A percentile compares a stretch with the other conserved stretches of the same genome.
phyloP scores from a whole-genome alignment of 2,797 vertebrate genomes.

The Amblyraja radiata region DNA sequence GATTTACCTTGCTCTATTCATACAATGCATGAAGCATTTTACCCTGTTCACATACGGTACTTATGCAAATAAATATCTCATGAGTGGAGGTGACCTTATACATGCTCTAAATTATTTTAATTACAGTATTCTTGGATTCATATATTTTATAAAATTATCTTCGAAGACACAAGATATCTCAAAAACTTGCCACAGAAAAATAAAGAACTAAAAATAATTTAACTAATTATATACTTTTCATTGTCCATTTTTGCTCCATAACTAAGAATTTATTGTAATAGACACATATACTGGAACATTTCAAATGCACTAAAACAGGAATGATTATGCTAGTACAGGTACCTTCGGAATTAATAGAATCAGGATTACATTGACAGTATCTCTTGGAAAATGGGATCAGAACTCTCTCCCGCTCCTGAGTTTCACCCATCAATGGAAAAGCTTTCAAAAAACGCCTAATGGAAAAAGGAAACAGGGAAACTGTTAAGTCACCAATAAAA shows the following conservation, averaged over 20 bases:
- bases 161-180: neutral
- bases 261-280: neutral
- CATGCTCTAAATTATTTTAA: neutral
- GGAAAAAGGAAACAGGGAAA: neutral
- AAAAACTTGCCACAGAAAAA: neutral
- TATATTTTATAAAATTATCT: neutral
- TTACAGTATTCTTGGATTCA: neutral
- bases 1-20: neutral
- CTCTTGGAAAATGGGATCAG: slow-evolving; percentile 87
- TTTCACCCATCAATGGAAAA: slow-evolving; percentile 93
- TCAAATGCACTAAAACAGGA: neutral
- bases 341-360: slow-evolving; percentile 79
- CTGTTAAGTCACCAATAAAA: neutral
- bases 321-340: slow-evolving; percentile 36
- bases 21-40: neutral
- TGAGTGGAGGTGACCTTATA: neutral
- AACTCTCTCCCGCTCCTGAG: slow-evolving; percentile 86
- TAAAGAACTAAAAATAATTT: neutral
- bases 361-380: slow-evolving; percentile 82
- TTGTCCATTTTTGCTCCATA: neutral
- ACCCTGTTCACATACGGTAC: no score
- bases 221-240: neutral
- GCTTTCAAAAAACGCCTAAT: slow-evolving; percentile 84
- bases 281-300: neutral
- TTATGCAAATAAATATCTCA: neutral